Evolutionary conservation across 1,140 invertebrate genomes (phyloP), one percentile per base, ranked within the genome.

Genomic region (Camponotus vicinus): DNA sequence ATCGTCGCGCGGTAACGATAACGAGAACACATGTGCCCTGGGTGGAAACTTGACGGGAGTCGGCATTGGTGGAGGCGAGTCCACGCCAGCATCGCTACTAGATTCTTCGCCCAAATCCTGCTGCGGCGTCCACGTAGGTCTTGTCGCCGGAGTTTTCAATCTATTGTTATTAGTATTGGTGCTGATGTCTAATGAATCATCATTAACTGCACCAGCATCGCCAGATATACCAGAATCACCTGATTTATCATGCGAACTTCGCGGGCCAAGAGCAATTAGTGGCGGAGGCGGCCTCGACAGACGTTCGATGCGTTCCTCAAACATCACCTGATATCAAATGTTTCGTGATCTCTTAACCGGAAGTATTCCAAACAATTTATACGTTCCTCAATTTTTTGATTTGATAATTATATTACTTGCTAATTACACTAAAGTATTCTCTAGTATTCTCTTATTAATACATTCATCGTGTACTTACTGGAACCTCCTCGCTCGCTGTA

Each of bases 161-260:
- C 93, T 59, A 63, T 92, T 90, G 57, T 86, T 86, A 6, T 78
- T 78, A 69, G 91, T 90, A 45, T 73, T 83, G 71, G 91, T 91
- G 55, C 89, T 93, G 0, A 92, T 89, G 40, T 94, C 93, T 32
- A 93, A 69, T 1, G 92, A 93, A 42, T 94, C 94, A 7, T 94
- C 94, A 61, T 94, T 94, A 1, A 63, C 85, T 8, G 96, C 96
- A 79, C 96, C 96, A 5, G 96, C 96, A 93, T 98, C 97, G 2
- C 97, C 97, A 2, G 97, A 98, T 85, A 98, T 98, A 0, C 97
- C 97, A 0, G 97, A 98, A 93, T 98, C 97, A 0, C 97, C 97
- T 1, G 97, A 97, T 92, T 97, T 97, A 90, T 98, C 97, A 59
- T 95, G 94, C 49, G 92, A 94, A 59, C 94, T 95, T 6, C 95